Percentiles rank a stretch among this genome's conserved stretches.
Evolutionary conservation across 2,113 vertebrate species (phyloP).

Genomic region (Ameiurus melas): DNA sequence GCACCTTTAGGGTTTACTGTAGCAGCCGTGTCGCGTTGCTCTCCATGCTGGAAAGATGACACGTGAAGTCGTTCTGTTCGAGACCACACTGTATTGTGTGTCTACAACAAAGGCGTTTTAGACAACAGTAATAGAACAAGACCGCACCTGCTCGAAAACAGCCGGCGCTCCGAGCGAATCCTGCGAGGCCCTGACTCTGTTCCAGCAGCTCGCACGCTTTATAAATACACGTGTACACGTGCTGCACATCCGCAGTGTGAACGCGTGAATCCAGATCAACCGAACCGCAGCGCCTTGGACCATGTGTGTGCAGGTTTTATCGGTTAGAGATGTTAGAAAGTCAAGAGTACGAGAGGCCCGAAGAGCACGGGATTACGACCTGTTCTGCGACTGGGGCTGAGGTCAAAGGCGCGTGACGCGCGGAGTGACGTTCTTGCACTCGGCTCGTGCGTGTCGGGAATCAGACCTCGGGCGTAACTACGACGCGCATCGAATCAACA

Average conservation of each 20-base stretch:
- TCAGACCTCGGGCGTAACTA: neutral
- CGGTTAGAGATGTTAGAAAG: neutral
- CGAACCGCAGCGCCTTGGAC: neutral
- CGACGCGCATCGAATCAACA: neutral
- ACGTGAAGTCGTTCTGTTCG: neutral
- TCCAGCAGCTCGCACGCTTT: neutral
- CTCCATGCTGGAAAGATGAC: neutral
- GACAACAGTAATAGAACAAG: neutral
- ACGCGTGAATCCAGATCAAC: neutral
- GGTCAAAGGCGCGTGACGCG: neutral
- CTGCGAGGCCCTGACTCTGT: neutral
- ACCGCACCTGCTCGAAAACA: constrained; percentile 3
- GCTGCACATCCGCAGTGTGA: neutral
- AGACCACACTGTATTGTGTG: neutral
- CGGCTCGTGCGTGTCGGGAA: neutral
- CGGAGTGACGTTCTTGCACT: neutral
- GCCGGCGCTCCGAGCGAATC: neutral
- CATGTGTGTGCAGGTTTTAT: neutral
- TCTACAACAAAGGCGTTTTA: constrained; percentile 6
- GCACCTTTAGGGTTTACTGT: neutral
- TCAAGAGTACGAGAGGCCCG: neutral
- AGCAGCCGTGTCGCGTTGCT: neutral
- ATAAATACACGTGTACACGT: neutral
- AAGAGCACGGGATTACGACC: neutral
- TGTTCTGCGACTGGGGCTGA: neutral